A percentile compares a stretch with the other conserved stretches of the same genome.
phyloP scores from a whole-genome alignment of 1,140 invertebrate species.

The Doryteuthis pealeii region DNA sequence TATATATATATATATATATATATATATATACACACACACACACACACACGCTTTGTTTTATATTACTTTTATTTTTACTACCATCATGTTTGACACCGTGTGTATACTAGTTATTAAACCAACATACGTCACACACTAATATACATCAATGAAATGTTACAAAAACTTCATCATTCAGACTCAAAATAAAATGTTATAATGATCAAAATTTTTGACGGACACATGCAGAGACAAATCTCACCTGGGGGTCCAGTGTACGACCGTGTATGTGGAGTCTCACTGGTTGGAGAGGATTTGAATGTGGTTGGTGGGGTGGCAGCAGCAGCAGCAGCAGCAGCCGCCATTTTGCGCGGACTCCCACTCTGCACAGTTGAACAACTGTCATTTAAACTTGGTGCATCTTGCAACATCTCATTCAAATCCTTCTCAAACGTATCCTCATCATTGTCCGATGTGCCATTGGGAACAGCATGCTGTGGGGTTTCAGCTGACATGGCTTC shows the following conservation, averaged over 20 bases:
- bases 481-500: slow-evolving; percentile 22
- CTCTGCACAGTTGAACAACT: slow-evolving; percentile 75
- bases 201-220: too few relatives aligned
- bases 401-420: slow-evolving; percentile 85
- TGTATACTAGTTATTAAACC: too few relatives aligned
- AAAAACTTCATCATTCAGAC: too few relatives aligned
- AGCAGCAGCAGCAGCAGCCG: slow-evolving; percentile 22
- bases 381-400: slow-evolving; percentile 77
- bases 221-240: too few relatives aligned
- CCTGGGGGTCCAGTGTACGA: slow-evolving; percentile 47
- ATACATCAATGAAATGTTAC: too few relatives aligned
- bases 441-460: slow-evolving; percentile 29
- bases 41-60: too few relatives aligned
- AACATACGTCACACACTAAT: too few relatives aligned
- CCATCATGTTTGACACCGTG: too few relatives aligned
- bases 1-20: too few relatives aligned
- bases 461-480: slow-evolving; percentile 19
- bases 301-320: slow-evolving; percentile 24
- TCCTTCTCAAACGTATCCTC: slow-evolving; percentile 68
- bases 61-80: too few relatives aligned
- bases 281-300: slow-evolving; percentile 11
- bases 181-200: too few relatives aligned
- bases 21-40: too few relatives aligned
- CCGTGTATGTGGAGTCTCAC: slow-evolving; percentile 39
- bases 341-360: slow-evolving; percentile 63